Evolutionary conservation across 2,888 invertebrate genomes (phyloP), one percentile per base, ranked within the genome.

Genomic region (Scaptomyza reducta): DNA sequence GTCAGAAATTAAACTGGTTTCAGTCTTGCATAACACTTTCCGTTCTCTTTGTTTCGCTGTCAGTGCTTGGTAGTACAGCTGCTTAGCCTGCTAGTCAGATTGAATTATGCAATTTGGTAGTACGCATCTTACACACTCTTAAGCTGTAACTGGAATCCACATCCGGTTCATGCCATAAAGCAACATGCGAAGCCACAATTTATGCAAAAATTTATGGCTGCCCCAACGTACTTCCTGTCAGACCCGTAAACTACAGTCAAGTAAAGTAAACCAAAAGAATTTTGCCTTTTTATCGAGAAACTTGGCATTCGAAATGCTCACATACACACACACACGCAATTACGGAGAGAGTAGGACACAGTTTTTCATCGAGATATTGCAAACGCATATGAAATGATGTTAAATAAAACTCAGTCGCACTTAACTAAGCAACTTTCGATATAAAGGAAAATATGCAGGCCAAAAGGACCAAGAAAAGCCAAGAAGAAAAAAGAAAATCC

Each of bases 181-280:
- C 69, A 57, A 79, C 77, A 76, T 67, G 54, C 71, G 66, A 40
- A 66, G 14, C 64, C 67, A 70, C 74, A 72, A 80, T 87, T 84
- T 84, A 87, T 87, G 84, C 78, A 77, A 59, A 70, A 82, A 87
- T 83, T 82, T 83, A 83, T 85, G 59, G 79, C 70, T 65, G 60
- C 54, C 64, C 70, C 65, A 69, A 69, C 65, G 73, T 70, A 85
- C 83, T 85, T 82, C 87, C 81, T 80, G 58, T 47, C 16, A 57
- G 35, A 31, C 11, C 47, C 49, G 35, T 29, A 22, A 63, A 65
- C n/a, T 42, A 51, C 35, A 56, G n/a, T 58, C 31, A 59, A 55
- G 31, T 46, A 56, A 66, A 77, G 60, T 67, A 67, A 74, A 53
- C 38, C 45, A 46, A 63, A 79, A 63, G 62, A 79, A 67, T 63